Conservation (phyloP, 2,888 invertebrate species). For the Pyralis farinalis region DNA sequence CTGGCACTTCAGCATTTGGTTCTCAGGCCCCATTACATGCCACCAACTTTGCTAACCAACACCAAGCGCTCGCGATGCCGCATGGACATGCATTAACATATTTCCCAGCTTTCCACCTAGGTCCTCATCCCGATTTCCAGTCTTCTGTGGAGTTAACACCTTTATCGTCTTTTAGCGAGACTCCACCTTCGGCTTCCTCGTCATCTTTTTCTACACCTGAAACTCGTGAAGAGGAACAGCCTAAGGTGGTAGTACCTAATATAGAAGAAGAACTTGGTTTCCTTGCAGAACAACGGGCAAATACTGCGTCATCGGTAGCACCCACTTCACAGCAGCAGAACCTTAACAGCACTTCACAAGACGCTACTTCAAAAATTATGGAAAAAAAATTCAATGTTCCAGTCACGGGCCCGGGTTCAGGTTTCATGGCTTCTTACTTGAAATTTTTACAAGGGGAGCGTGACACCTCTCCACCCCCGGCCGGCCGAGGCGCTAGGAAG, state of each 20-base stretch:
- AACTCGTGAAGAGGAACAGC: slow-evolving; percentile 85
- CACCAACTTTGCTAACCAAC: slow-evolving; percentile 81
- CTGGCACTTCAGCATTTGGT: slow-evolving; percentile 79
- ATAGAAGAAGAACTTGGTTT: slow-evolving; percentile 94
- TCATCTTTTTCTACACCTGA: slow-evolving; percentile 79
- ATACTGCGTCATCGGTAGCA: slow-evolving; percentile 74
- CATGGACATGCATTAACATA: slow-evolving; percentile 88
- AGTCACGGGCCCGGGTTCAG: slow-evolving; percentile 83
- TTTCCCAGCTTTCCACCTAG: slow-evolving; percentile 88
- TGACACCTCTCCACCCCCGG: slow-evolving; percentile 90
- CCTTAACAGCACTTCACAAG: slow-evolving; percentile 71
- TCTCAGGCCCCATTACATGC: slow-evolving; percentile 81
- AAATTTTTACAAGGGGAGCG: slow-evolving; percentile 92
- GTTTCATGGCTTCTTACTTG: slow-evolving; percentile 93
- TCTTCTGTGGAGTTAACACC: slow-evolving; percentile 84
- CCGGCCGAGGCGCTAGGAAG: slow-evolving; percentile 84
- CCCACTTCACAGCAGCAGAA: slow-evolving; percentile 75
- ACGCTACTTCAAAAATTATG: slow-evolving; percentile 72
- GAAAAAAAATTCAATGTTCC: slow-evolving; percentile 83
- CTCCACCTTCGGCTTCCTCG: slow-evolving; percentile 80
- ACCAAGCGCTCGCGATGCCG: slow-evolving; percentile 84
- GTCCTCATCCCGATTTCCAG: slow-evolving; percentile 85
- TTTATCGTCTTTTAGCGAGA: slow-evolving; percentile 79
- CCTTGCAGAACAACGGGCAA: slow-evolving; percentile 83
- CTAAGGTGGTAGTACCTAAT: slow-evolving; percentile 93